Percentiles rank a stretch among this genome's conserved stretches.
phyloP scores from a whole-genome alignment of 2,888 invertebrate species.

The Dicycla oo region DNA sequence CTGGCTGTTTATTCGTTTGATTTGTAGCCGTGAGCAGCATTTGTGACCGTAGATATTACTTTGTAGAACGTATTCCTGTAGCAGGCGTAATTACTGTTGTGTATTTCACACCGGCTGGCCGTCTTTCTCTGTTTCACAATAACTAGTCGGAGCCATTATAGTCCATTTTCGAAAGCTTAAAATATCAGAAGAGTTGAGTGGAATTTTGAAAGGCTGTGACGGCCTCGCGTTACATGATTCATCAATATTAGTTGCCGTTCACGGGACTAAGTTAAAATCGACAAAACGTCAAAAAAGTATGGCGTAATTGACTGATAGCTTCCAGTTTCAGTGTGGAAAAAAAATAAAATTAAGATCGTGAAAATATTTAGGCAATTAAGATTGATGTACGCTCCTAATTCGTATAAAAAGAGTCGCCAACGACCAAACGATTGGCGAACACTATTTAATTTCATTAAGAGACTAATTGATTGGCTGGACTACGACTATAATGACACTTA shows the following conservation, averaged over 20 bases:
- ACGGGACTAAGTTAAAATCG: conserved; percentile 50
- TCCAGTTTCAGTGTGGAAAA: conserved; percentile 51
- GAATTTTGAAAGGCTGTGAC: conserved; percentile 32
- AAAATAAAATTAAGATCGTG: conserved; percentile 59
- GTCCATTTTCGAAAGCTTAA: conserved; percentile 21
- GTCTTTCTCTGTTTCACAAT: conserved; percentile 24
- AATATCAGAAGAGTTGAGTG: conserved; percentile 48
- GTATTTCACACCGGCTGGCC: conserved; percentile 5
- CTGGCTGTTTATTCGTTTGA: conserved; percentile 77
- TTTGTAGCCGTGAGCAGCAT: conserved; percentile 58
- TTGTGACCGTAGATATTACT: conserved; percentile 47
- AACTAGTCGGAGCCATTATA: background rate
- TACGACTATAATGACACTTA: background rate
- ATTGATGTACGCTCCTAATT: conserved; percentile 61
- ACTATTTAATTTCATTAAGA: conserved; percentile 45
- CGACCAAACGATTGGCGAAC: conserved; percentile 34
- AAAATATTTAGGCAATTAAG: conserved; percentile 54
- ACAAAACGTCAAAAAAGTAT: conserved; percentile 66
- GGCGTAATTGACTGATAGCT: conserved; percentile 66
- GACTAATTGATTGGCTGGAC: conserved; percentile 38
- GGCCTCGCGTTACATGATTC: conserved; percentile 53
- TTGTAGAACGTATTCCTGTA: conserved; percentile 32
- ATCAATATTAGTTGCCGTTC: conserved; percentile 62
- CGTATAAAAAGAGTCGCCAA: conserved; percentile 35
- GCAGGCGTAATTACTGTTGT: conserved; percentile 22